Base-by-base conservation (phyloP, 2,797 vertebrate species). In the Lithobates sylvaticus region DNA sequence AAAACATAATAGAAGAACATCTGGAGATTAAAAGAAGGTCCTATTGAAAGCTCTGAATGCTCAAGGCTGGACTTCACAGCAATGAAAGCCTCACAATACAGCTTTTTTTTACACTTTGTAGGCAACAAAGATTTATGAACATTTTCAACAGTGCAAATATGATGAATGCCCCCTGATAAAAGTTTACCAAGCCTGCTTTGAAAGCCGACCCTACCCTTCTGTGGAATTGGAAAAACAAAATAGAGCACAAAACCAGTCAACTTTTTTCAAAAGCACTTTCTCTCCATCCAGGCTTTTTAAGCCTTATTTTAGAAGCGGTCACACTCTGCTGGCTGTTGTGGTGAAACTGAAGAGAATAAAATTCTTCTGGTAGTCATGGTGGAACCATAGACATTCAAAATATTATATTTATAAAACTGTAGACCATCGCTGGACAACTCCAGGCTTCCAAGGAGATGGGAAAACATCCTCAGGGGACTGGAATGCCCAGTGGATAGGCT, bases 1-100 rank as follows among this genome's bases (percentile, higher is more conserved):
- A 84, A 61, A 82, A 76, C 86, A 88, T 83, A 88, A 89, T 0
- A 58, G 74, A 90, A 50, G 44, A 84, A 90, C 84, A 90, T 89
- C 74, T 74, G 90, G 70, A 29, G 86, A 89, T 68, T 32, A 85
- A 10, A 89, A 81, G 70, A 88, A 86, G 88, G 32, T 8, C 58
- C 69, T 65, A 73, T 85, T 47, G 67, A 76, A 83, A 2, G 3
- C 74, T 26, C 27, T 12, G 1, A 34, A 90, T 61, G 54, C 8
- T 12, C 81, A 36, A 69, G 23, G 0, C 32, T 82, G 61, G 26
- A 29, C 12, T 71, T 23, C 0, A 68, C 44, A 61, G 64, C n/a
- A 10, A 42, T 71, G 4, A n/a, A 13, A 32, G 61, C n/a, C 71
- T 73, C 16, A 72, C 39, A 32, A 34, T 39, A 70, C n/a, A 69